Evolutionary conservation across 2,888 invertebrate genomes (phyloP), one percentile per base, ranked within the genome.

Genomic region (Labia minor): DNA sequence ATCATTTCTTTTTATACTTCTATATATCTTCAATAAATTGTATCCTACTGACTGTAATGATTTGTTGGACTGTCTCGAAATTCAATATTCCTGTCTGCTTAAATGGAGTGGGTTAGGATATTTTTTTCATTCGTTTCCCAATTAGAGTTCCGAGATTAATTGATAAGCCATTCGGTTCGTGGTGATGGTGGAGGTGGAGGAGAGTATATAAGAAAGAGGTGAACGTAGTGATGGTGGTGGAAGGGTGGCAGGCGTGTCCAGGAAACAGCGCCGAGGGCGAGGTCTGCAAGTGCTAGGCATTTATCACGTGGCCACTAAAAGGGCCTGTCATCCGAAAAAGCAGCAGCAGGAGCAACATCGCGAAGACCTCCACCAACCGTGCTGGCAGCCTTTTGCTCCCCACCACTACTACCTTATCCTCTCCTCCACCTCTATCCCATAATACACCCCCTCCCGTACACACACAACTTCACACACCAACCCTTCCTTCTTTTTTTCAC

Each of bases 261-360:
- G 49, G n/a, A 33, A 33, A n/a, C 3, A 49, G 3, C 3, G 49
- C 3, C 49, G 49, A 49, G 49, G 49, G 49, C 49, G 49, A 49
- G 49, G 49, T 49, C 49, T 49, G 49, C 49, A 49, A 49, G 49
- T 49, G 49, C 49, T 14, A 49, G 49, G 49, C 49, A 49, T 49
- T 49, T 49, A 49, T 49, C 49, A 49, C 49, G 49, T 49, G 16
- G n/a, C 49, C 49, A 14, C 49, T 49, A 49, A 49, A 49, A 49
- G 49, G 49, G 49, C 6, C 49, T 49, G 49, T 49, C 49, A 49
- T 14, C 49, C 49, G 16, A 49, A n/a, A n/a, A n/a, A n/a, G n/a
- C n/a, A n/a, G 49, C 49, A 49, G 49, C 3, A 4, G 49, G 49
- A 49, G 3, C 49, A 14, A 4, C 49, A 4, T 14, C 49, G 49